Evolutionary conservation across 2,797 vertebrate genomes (phyloP), one percentile per base, ranked within the genome.

Genomic region (Centropyge bicolor): DNA sequence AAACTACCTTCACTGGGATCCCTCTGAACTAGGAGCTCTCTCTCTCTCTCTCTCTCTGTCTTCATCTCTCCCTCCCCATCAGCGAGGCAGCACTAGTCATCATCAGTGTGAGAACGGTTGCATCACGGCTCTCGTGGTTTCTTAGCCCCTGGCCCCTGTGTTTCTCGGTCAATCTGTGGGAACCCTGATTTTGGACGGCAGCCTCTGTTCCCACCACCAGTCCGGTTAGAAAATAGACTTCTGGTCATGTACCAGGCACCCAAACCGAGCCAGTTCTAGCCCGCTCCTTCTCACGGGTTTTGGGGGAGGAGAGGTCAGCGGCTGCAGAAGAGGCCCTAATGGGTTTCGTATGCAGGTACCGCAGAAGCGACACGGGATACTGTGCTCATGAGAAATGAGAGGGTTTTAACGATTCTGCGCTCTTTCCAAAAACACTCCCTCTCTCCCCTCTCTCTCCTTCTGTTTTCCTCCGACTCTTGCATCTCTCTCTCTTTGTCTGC

Each of bases 111-210:
- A 94, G 93, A 95, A 93, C 52, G 6, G 78, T 92, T 94, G 93
- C 93, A 93, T 93, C 92, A 93, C 93, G 89, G 87, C 90, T 92
- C 91, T 93, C 67, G 89, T 4, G 91, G 93, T 92, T 93, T 92
- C 76, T 76, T 88, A 93, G 92, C 92, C 94, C 94, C 90, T 90
- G 89, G 90, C 92, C 93, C 89, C 89, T 93, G 84, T 82, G 80
- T 91, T 92, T 94, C 92, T 93, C 73, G 64, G 92, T 93, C 92
- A 90, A 90, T 93, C 94, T 96, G 95, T 96, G 95, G 95, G 95
- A 96, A 96, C 91, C 86, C 80, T 92, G 92, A 93, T 92, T 91
- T 94, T 95, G 94, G 94, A 95, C 88, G 69, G 60, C 85, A 84
- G 92, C 88, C 90, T 91, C 88, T 81, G 94, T 96, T 96, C 95